Evolutionary conservation across 2,113 vertebrate genomes (phyloP), one percentile per base, ranked within the genome.

Genomic region (Hippoglossus stenolepis): DNA sequence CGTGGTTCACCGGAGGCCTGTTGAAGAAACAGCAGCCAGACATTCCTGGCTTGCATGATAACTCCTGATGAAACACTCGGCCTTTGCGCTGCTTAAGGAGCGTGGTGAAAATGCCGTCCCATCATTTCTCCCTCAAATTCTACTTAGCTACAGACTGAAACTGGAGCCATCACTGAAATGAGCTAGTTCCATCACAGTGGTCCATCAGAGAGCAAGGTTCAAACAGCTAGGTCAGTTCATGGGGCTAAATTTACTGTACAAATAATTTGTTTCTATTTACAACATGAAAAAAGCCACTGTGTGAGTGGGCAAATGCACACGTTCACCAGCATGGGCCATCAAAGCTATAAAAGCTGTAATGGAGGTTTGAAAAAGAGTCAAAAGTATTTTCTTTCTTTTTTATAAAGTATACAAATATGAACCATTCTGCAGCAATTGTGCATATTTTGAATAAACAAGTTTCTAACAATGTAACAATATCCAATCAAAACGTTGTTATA

Each of bases 31-130:
- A 71, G 53, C 60, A 70, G 78, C 51, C 60, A 66, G 31, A 43
- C 61, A 59, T 77, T 75, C 35, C 51, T 64, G 47, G 65, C 54
- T 63, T 20, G 68, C 47, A 40, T 64, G 85, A 79, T 73, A 53
- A 20, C 67, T 62, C 64, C n/a, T 79, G 79, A 79, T 74, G 85
- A 79, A 87, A 82, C 14, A 31, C 8, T 76, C n/a, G 13, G 64
- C 75, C 56, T 84, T 76, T 84, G 71, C 11, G 49, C 70, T 24
- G 66, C 73, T 64, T 47, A 54, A 23, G 59, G 64, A 76, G 67
- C 35, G 47, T 0, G 10, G 65, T 73, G 79, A 80, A 83, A 83
- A 70, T 64, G 75, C 65, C 47, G 24, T 51, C 51, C 58, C n/a
- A 68, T 69, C 35, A 49, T 61, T 53, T 26, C 53, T 49, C 21